Base-by-base conservation (phyloP, 2,797 vertebrate species). In the Acipenser oxyrinchus region DNA sequence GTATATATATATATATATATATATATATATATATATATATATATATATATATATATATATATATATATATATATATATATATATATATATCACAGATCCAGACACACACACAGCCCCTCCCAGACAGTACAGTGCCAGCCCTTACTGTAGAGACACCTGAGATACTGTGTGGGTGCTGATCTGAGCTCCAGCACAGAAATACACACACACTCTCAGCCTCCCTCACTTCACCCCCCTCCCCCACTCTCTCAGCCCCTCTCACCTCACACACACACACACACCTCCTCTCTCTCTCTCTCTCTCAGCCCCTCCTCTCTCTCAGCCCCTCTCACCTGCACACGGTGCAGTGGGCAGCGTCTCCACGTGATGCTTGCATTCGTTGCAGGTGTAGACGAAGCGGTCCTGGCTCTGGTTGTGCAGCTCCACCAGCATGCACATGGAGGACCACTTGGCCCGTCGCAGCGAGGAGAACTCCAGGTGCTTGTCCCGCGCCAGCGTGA, bases 301-400 rank as follows among this genome's bases (percentile, higher is more conserved):
- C 15, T 18, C 15, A 18, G 15, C 1, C 15, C 64, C 62, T n/a
- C 63, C 6, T 1, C 15, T 18, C 15, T 18, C 13, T 15, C n/a
- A 62, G 4, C 6, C 58, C 59, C 18, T 12, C 55, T 48, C 10
- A 48, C 55, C 55, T 57, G 51, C 8, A 52, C 8, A 11, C 8
- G 51, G 51, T 8, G 51, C 8, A 11, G 51, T 11, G 51, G 11
- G 0, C 7, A 11, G 90, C 0, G 96, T 99, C 80, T 99, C 96
- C 84, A 99, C 96, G 0, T 98, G 96, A 79, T 96, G 94, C 76
- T 97, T 98, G 89, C 96, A 99, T 83, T 98, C 96, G 0, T 99
- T 98, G 84, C 96, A 99, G 0, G 96, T 99, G 70, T 99, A 99
- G 76, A 99, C 95, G 4, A 99, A 99, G 74, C 96, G 94, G 67